These are phyloP conservation scores for Erebia epiphron DNA, from an alignment of 2,888 invertebrate genomes.

Conservation along the genomic window DNA sequence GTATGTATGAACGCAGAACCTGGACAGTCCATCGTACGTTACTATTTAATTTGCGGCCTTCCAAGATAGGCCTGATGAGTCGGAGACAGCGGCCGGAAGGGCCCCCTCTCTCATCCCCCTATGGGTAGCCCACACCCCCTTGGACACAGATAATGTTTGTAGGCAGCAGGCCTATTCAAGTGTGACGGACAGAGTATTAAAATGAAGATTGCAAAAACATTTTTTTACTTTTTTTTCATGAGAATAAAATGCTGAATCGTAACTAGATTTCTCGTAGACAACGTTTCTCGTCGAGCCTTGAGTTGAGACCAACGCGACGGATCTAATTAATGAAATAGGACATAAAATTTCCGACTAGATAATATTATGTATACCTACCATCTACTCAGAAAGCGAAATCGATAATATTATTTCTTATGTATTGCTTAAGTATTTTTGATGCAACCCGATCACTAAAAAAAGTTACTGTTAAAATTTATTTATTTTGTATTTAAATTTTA, in stretches of 20 bases:
- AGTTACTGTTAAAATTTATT: too few species aligned
- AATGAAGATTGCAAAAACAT: slow-evolving; percentile 40
- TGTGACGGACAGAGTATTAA: slow-evolving; percentile 49
- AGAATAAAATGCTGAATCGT: slow-evolving; percentile 28
- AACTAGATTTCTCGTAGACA: slow-evolving; percentile 5
- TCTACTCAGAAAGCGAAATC: too few species aligned
- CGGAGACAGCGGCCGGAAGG: slow-evolving; percentile 78
- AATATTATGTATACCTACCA: too few species aligned
- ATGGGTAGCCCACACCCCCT: slow-evolving; percentile 42
- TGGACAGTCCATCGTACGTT: slow-evolving; percentile 53
- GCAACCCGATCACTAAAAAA: too few species aligned
- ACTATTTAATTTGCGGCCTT: slow-evolving; percentile 78
- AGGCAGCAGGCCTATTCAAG: slow-evolving; percentile 65
- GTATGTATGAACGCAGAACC: slow-evolving; percentile 37
- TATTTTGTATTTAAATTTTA: too few species aligned
- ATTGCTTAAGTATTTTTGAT: too few species aligned
- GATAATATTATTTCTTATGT: too few species aligned
- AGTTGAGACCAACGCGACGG: too few species aligned
- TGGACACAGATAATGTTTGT: slow-evolving; percentile 56
- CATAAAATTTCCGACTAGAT: too few species aligned
- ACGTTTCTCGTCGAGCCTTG: too few species aligned
- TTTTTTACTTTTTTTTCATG: slow-evolving; percentile 29
- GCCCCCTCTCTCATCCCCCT: slow-evolving; percentile 50
- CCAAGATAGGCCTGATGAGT: slow-evolving; percentile 79
- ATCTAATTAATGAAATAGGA: too few species aligned